Evolutionary conservation across 1,140 invertebrate species (phyloP), one percentile per base, ranked within the genome.

Genomic region (Nautilus pompilius): DNA sequence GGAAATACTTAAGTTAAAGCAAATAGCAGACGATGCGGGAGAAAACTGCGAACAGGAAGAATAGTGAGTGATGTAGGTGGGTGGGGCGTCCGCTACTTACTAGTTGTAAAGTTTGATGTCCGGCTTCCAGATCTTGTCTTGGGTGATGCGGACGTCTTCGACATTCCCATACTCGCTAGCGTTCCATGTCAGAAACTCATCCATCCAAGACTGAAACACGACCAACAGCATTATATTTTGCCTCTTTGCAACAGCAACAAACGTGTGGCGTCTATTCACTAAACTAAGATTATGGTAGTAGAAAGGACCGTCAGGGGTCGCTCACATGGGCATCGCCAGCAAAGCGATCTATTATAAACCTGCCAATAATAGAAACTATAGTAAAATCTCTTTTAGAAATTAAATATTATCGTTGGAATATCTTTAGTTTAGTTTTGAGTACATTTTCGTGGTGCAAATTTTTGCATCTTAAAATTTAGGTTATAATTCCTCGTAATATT

Each of bases 151-250:
- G 17, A 88, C 76, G 13, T 84, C 80, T 41, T 79, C 92, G 32
- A 97, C 92, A n/a, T 93, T 94, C 2, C 95, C 95, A 81, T 97
- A 98, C 77, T 98, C 93, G 45, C 87, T 84, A 2, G 94, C 93
- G 83, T 98, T 91, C 96, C 96, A 99, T 77, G 89, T 88, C 79
- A 98, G 93, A 85, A 98, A 96, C 84, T 95, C 90, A 84, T 99
- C 96, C 69, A 92, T 89, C 96, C 96, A 98, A 87, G 68, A 66
- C 81, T 86, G 72, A 5, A 71, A 68, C 49, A 36, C 1, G 58
- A 49, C 20, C 17, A 49, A 49, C 46, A 55, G 22, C 36, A 49
- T 26, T 36, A 51, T 55, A 22, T 5, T 58, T n/a, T 33, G n/a
- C 56, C 5, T 58, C 28, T 20, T 30, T 33, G n/a, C 33, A 58